phyloP scores from a whole-genome alignment of 2,888 invertebrate genomes.

The Chrysopilus asiliformis region DNA sequence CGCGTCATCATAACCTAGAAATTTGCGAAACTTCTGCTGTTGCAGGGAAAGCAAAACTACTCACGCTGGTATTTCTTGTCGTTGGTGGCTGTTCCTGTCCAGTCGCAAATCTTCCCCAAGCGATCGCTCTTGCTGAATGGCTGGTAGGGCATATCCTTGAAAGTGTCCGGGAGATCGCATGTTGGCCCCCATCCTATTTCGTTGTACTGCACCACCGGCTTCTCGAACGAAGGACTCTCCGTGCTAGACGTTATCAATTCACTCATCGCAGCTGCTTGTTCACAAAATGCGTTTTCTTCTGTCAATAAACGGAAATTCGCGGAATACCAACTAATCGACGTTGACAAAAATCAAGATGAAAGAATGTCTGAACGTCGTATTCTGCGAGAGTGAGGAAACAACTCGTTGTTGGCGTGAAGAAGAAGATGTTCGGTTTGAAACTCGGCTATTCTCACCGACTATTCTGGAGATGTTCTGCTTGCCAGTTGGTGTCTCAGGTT shows the following conservation, averaged over 20 bases:
- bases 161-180: constrained; percentile 86
- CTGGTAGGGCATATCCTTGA: constrained; percentile 72
- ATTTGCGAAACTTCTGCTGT: too few species aligned
- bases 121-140: constrained; percentile 98
- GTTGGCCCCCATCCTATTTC: constrained; percentile 87
- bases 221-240: constrained; percentile 20
- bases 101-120: constrained; percentile 96
- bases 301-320: background rate
- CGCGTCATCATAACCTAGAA: constrained; percentile 1
- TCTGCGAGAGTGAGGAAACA: too few species aligned
- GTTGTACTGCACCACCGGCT: constrained; percentile 32
- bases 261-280: constrained; percentile 12
- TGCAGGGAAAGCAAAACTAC: too few species aligned
- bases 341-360: too few species aligned
- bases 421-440: too few species aligned
- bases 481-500: too few species aligned
- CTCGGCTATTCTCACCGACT: too few species aligned
- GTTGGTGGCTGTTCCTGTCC: constrained; percentile 87
- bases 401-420: too few species aligned
- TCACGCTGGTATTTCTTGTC: constrained; percentile 88
- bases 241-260: constrained; percentile 28
- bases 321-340: background rate
- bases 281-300: background rate
- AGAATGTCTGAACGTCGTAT: too few species aligned
- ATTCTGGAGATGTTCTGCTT: too few species aligned